Base-by-base conservation (phyloP, 2,113 vertebrate genomes). In the Austrofundulus limnaeus region DNA sequence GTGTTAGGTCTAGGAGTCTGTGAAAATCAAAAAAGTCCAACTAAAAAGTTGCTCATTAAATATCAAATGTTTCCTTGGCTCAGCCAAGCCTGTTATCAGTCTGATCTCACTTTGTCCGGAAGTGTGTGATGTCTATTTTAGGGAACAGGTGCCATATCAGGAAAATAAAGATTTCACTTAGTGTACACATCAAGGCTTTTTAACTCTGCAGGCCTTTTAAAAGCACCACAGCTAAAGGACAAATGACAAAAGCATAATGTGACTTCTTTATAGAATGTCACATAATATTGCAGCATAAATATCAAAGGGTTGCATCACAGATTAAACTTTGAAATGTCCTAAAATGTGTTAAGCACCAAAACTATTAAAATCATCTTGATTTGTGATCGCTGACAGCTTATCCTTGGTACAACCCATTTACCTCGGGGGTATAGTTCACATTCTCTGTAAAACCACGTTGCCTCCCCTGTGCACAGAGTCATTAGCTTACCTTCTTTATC, bases 401-500 rank as follows among this genome's bases (percentile, higher is more conserved):
- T 50, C 37, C 19, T 49, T 51, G 7, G 68, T 71, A 72, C 80
- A 43, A 55, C 25, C 51, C 59, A 56, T 67, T 61, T 68, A 71
- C 66, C 65, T 55, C 55, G 21, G 20, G 38, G 63, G 57, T 69
- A 56, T 59, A 71, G 48, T 80, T 76, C 53, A 66, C 64, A 38
- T 75, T 51, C 49, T 24, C n/a, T 62, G 65, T 66, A 81, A 77
- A 66, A 53, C 48, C 60, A n/a, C 5, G 3, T 68, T 54, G 50
- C 55, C 51, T 68, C 70, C 56, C 61, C 54, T 17, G 51, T 51
- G 38, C 51, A 41, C 64, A 61, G 23, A 75, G 50, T 69, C 78
- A 75, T 84, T 77, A 72, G 77, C 66, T 77, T 77, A 80, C 71
- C 60, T 68, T 75, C 57, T 46, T 66, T 86, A 89, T 91, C 75